phyloP scores from a whole-genome alignment of 2,888 invertebrate species.

The Agonopterix alstromeriana region DNA sequence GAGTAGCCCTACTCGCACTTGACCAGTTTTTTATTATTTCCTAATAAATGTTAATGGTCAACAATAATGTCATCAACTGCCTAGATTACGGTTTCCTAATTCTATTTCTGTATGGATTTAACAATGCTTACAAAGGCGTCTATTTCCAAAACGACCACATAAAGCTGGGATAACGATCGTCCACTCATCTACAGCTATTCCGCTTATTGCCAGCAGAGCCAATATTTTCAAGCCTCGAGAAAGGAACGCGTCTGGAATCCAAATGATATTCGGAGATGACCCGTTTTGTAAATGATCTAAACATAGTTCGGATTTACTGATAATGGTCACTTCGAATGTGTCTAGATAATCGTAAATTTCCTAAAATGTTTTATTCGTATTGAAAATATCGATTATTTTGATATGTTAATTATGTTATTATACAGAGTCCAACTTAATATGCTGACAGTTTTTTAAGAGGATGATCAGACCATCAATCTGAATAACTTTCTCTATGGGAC shows the following conservation, averaged over 20 bases:
- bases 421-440: too few relatives aligned
- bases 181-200: slow-evolving; percentile 43
- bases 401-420: too few relatives aligned
- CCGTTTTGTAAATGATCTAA: slow-evolving; percentile 23
- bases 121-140: slow-evolving; percentile 11
- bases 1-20: too few relatives aligned
- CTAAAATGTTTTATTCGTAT: neutral
- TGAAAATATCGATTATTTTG: too few relatives aligned
- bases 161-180: slow-evolving; percentile 39
- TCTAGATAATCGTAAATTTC: neutral
- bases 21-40: neutral
- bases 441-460: too few relatives aligned
- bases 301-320: slow-evolving; percentile 6
- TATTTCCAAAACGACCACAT: slow-evolving; percentile 28
- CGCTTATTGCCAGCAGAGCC: slow-evolving; percentile 45
- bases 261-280: slow-evolving; percentile 32
- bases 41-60: neutral
- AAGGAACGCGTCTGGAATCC: slow-evolving; percentile 40
- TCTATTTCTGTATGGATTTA: slow-evolving; percentile 1
- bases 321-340: neutral
- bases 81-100: neutral
- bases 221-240: slow-evolving; percentile 46
- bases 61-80: neutral
- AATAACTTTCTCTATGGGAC: too few relatives aligned
- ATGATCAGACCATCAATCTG: too few relatives aligned